phyloP scores from a whole-genome alignment of 2,113 vertebrate species.

The Mesitornis unicolor region DNA sequence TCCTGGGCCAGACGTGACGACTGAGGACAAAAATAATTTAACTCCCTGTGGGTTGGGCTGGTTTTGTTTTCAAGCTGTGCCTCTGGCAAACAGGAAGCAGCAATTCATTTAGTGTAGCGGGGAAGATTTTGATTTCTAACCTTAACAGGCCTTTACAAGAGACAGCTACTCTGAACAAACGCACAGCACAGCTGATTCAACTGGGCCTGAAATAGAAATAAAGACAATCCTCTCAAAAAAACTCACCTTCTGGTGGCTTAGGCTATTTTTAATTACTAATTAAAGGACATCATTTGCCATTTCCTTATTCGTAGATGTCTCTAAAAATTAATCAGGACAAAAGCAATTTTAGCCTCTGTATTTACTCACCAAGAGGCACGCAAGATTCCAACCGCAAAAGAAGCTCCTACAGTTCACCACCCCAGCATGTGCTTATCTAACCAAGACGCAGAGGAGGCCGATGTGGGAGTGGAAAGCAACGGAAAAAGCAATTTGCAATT shows the following conservation, averaged over 20 bases:
- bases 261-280: neutral
- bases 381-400: neutral
- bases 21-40: slow-evolving; percentile 28
- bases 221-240: neutral
- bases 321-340: neutral
- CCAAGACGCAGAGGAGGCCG: neutral
- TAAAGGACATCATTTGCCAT: neutral
- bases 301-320: neutral
- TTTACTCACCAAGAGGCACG: neutral
- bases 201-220: neutral
- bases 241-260: neutral
- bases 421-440: neutral
- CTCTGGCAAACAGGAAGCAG: neutral
- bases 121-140: neutral
- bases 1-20: neutral
- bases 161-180: neutral
- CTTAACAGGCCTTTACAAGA: neutral
- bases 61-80: neutral
- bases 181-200: neutral
- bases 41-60: neutral
- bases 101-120: neutral
- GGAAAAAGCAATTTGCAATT: neutral
- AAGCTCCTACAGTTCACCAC: neutral
- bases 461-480: neutral
- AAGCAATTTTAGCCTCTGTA: neutral